Evolutionary conservation across 2,888 invertebrate species (phyloP).

Genomic region (Sabatieria punctata): DNA sequence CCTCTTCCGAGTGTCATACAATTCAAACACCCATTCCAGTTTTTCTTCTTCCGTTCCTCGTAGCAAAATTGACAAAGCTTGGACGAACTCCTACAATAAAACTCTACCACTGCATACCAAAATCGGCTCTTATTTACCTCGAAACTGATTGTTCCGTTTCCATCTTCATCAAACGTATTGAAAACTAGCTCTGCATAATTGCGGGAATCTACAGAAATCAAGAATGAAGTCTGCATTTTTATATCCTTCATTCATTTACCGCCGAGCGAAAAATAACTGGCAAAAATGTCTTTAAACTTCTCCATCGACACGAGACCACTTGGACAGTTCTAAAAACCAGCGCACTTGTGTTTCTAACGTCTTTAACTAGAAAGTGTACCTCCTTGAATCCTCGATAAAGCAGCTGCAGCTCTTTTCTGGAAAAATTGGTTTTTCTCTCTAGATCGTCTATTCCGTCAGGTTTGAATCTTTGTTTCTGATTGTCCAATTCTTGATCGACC

Average conservation of each 20-base stretch:
- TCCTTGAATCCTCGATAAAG: constrained; percentile 12
- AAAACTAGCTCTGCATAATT: constrained; percentile 78
- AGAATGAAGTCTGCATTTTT: too few relatives aligned
- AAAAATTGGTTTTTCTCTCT: constrained; percentile 5
- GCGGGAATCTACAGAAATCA: constrained; percentile 48
- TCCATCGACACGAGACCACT: constrained; percentile 9
- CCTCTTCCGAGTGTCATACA: constrained; percentile 69
- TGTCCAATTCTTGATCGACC: not conserved
- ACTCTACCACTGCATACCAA: not conserved
- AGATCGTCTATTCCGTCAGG: constrained; percentile 3
- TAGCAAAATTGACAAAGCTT: constrained; percentile 73
- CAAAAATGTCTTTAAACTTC: constrained; percentile 9
- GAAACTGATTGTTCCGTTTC: constrained; percentile 62
- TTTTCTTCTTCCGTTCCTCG: constrained; percentile 82
- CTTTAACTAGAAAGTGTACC: too few relatives aligned
- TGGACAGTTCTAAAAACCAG: constrained; percentile 54
- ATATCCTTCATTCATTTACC: too few relatives aligned
- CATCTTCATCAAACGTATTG: constrained; percentile 69
- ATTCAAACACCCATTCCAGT: constrained; percentile 78
- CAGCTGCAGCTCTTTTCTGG: constrained; percentile 42
- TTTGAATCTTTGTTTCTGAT: not conserved
- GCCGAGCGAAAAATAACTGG: not conserved
- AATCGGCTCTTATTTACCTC: too few relatives aligned
- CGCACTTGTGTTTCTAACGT: not conserved
- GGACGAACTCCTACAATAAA: constrained; percentile 65